Conservation (phyloP, 2,888 invertebrate species). For the Euproctis similis region DNA sequence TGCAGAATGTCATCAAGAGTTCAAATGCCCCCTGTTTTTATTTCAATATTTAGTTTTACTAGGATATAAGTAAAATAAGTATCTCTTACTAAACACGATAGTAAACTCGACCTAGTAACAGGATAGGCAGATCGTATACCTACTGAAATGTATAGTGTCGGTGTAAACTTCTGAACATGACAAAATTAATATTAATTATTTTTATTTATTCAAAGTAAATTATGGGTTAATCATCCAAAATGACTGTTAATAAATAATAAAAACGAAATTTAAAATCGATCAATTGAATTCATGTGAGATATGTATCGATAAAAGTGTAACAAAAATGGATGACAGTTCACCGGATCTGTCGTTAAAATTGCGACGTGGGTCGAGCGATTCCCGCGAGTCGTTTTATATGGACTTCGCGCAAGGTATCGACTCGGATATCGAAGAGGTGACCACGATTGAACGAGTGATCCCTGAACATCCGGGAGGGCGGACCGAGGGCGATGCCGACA, state of each 20-base stretch:
- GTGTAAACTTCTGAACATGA: no score
- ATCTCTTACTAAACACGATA: no score
- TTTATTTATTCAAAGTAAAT: no score
- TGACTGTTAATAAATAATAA: slow-evolving; percentile 39
- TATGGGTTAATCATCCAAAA: slow-evolving; percentile 32
- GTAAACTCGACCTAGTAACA: no score
- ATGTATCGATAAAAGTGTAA: slow-evolving; percentile 28
- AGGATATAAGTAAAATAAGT: no score
- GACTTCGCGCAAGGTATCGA: slow-evolving; percentile 93
- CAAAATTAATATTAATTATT: no score
- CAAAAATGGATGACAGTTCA: slow-evolving; percentile 83
- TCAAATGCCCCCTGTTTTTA: no score
- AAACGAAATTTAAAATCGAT: slow-evolving; percentile 29
- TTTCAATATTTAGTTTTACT: no score
- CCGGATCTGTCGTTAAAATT: slow-evolving; percentile 90
- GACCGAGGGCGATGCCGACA: slow-evolving; percentile 64
- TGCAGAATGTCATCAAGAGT: no score
- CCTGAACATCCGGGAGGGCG: slow-evolving; percentile 67
- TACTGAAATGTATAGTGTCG: no score
- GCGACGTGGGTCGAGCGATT: slow-evolving; percentile 89
- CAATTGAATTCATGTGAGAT: slow-evolving; percentile 15
- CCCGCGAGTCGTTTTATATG: slow-evolving; percentile 92
- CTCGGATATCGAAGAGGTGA: slow-evolving; percentile 91
- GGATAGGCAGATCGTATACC: no score
- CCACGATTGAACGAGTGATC: slow-evolving; percentile 78